These are phyloP conservation scores for Alauda arvensis DNA, from an alignment of 2,797 vertebrate genomes.

Conservation along the genomic window DNA sequence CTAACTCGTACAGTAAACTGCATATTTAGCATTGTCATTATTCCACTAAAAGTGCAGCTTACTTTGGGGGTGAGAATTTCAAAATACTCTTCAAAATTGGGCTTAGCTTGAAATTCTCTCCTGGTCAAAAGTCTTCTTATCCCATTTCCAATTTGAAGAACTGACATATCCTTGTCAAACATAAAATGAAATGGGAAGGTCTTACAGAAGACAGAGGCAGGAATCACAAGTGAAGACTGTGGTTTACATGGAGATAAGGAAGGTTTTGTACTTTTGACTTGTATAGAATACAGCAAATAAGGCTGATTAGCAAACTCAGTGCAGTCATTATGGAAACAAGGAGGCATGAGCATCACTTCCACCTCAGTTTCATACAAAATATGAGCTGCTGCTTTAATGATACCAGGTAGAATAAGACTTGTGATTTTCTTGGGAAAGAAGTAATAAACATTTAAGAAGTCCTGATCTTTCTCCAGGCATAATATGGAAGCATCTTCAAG, in stretches of 20 bases:
- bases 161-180: constrained; percentile 89
- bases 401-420: constrained; percentile 88
- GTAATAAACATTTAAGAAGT: constrained; percentile 91
- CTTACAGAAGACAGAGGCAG: constrained; percentile 90
- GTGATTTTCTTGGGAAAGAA: constrained; percentile 89
- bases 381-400: constrained; percentile 91
- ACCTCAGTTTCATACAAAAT: constrained; percentile 86
- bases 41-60: constrained; percentile 89
- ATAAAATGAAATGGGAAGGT: constrained; percentile 97
- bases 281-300: constrained; percentile 87
- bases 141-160: constrained; percentile 92
- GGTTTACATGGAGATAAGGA: constrained; percentile 88
- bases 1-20: constrained; percentile 91
- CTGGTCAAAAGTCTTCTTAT: constrained; percentile 86
- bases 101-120: constrained; percentile 84
- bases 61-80: constrained; percentile 89
- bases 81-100: constrained; percentile 88
- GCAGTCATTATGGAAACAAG: constrained; percentile 79
- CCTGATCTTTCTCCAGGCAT: constrained; percentile 92
- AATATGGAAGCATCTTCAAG: constrained; percentile 88
- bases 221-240: constrained; percentile 88
- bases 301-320: constrained; percentile 88
- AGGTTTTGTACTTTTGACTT: constrained; percentile 83
- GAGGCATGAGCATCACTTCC: constrained; percentile 76
- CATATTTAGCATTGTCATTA: constrained; percentile 95